Conservation (phyloP, 2,113 vertebrate genomes). For the human (Homo sapiens) region GRCh38 chr13:92901001-92901500, state of each 20-base stretch:
- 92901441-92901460: background rate
- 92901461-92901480: background rate
- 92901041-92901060: background rate
- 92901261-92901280: background rate
- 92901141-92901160: constrained; percentile 35
- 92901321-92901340: background rate
- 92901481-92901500: background rate
- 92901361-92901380: background rate
- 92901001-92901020: constrained; percentile 41
- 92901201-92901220: background rate
- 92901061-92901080: constrained; percentile 28
- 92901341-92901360: background rate
- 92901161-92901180: background rate
- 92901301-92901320: background rate
- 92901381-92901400: background rate
- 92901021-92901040: constrained; percentile 51
- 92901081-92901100: constrained; percentile 55
- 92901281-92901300: background rate
- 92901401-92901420: background rate
- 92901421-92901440: background rate
- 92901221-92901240: constrained; percentile 8
- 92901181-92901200: background rate
- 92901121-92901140: constrained; percentile 44
- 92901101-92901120: background rate
- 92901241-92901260: background rate